Evolutionary conservation across 2,888 invertebrate species (phyloP), one percentile per base, ranked within the genome.

Genomic region (Tuta absoluta): DNA sequence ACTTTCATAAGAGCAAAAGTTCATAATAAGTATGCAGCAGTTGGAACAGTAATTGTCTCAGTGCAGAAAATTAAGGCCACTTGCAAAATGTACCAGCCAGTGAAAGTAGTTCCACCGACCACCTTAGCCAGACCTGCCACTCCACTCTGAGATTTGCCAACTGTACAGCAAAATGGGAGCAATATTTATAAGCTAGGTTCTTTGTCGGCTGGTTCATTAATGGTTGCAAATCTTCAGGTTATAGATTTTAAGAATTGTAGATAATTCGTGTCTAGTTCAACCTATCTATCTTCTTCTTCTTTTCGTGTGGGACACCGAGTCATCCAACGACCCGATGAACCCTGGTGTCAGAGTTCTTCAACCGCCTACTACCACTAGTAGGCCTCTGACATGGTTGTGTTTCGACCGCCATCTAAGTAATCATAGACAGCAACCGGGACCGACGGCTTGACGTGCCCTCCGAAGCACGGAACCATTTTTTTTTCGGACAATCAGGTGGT

Each of bases 51-150:
- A 65, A 62, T 77, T 74, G 73, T 75, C 73, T 71, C 73, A 75
- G 71, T 71, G 72, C 71, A 61, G 17, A n/a, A 75, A 80, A 70
- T 79, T 85, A 83, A 85, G 85, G 84, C 76, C 83, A 78, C 66
- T 85, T 86, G 82, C 85, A 81, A 85, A 85, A 85, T 76, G 72
- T 72, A 73, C 61, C 24, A 58, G 57, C 67, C 37, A 78, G 85
- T 84, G 85, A 85, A 85, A 85, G 85, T 85, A 82, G 83, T 80
- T 78, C 73, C 72, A 68, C 19, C 33, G 63, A 70, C 83, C 81
- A 80, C 67, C 28, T 21, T 45, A n/a, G 3, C 45, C 63, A 66
- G 62, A 19, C 62, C 66, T 41, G 12, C 38, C 56, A 14, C 28
- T 4, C 38, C 37, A 21, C 56, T 62, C 11, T 28, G n/a, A 33